Conservation (phyloP, 2,888 invertebrate genomes). For the Leucophora obtusa region DNA sequence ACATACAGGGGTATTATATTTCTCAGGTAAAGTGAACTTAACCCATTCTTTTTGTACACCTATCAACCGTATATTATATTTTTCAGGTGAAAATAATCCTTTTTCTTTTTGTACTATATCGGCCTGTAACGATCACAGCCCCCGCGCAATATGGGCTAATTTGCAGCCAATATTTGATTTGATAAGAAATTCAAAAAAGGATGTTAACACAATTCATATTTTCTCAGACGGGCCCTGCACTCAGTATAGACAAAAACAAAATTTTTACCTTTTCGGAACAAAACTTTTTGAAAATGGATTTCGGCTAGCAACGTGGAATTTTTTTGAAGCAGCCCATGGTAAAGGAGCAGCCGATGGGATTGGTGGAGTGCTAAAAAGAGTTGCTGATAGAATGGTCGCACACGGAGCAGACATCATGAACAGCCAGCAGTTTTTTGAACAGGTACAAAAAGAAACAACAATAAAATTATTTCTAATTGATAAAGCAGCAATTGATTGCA, state of each 20-base stretch:
- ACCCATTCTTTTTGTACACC: slow-evolving; percentile 45
- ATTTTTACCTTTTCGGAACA: slow-evolving; percentile 35
- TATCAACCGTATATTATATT: slow-evolving; percentile 32
- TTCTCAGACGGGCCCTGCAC: slow-evolving; percentile 41
- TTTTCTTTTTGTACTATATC: slow-evolving; percentile 46
- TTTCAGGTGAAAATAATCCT: slow-evolving; percentile 41
- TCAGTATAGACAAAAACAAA: slow-evolving; percentile 40
- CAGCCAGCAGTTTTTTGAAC: slow-evolving; percentile 43
- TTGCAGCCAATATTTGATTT: slow-evolving; percentile 46
- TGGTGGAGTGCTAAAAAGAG: slow-evolving; percentile 30
- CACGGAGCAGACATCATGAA: slow-evolving; percentile 38
- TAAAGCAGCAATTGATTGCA: slow-evolving; percentile 43
- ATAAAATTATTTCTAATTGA: slow-evolving; percentile 47
- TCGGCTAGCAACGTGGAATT: slow-evolving; percentile 40
- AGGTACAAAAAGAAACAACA: slow-evolving; percentile 43
- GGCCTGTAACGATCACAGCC: slow-evolving; percentile 45
- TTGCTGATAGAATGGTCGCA: slow-evolving; percentile 43
- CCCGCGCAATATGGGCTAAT: slow-evolving; percentile 40
- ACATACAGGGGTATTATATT: slow-evolving; percentile 45
- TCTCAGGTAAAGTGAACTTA: slow-evolving; percentile 41
- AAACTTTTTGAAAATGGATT: slow-evolving; percentile 40
- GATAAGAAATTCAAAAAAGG: slow-evolving; percentile 38
- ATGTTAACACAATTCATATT: slow-evolving; percentile 39
- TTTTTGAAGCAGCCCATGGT: slow-evolving; percentile 38
- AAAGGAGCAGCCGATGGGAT: slow-evolving; percentile 38